phyloP scores from a whole-genome alignment of 2,113 vertebrate species.

The Pluvialis apricaria region DNA sequence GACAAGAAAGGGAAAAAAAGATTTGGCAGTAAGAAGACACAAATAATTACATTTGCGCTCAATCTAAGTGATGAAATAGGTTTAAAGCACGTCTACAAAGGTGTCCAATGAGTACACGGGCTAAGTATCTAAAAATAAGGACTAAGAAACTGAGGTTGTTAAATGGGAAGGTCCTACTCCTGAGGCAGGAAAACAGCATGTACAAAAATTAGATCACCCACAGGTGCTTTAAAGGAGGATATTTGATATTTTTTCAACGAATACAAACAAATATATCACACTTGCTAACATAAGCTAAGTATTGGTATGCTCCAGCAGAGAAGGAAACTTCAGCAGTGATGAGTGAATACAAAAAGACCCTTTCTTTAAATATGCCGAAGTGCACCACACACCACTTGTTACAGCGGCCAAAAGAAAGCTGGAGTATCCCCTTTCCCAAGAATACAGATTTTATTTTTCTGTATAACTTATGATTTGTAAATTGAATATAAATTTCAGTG shows the following conservation, averaged over 20 bases:
- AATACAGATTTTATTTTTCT: not conserved
- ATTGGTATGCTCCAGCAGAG: not conserved
- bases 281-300: not conserved
- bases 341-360: not conserved
- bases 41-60: not conserved
- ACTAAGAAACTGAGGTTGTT: not conserved
- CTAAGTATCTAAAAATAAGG: not conserved
- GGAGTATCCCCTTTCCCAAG: not conserved
- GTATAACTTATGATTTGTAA: not conserved
- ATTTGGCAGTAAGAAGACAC: not conserved
- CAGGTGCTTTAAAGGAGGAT: not conserved
- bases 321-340: not conserved
- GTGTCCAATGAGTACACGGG: not conserved
- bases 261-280: not conserved
- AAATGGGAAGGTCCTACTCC: not conserved
- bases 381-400: not conserved
- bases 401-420: not conserved
- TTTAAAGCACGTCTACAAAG: not conserved
- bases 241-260: not conserved
- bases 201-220: not conserved
- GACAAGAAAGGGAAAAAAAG: not conserved
- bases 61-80: not conserved
- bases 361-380: not conserved
- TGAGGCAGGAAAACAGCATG: not conserved
- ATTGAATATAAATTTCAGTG: conserved; percentile 9